Evolutionary conservation across 2,113 vertebrate genomes (phyloP).

Genomic region (Ibidorhyncha struthersii): DNA sequence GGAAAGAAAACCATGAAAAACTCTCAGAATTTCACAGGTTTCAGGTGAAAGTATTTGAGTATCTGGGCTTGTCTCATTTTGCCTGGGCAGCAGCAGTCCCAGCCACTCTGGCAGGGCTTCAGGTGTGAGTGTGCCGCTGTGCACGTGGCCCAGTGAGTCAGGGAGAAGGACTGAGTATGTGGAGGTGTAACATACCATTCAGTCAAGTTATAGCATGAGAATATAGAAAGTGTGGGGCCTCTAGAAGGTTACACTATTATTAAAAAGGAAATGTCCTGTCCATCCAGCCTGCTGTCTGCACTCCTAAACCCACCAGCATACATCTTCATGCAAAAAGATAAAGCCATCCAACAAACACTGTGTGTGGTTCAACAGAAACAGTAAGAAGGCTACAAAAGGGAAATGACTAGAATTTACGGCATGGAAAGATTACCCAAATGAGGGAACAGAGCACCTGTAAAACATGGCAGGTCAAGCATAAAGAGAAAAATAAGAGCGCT

Average conservation of each 20-base stretch:
- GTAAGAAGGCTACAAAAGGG: neutral
- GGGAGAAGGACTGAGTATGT: neutral
- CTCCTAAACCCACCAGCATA: neutral
- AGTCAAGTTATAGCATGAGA: neutral
- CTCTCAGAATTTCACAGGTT: neutral
- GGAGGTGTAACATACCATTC: neutral
- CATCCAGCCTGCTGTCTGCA: neutral
- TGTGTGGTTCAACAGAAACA: neutral
- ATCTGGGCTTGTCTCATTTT: neutral
- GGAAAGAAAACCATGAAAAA: neutral
- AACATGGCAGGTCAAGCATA: neutral
- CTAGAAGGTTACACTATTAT: neutral
- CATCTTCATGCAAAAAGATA: neutral
- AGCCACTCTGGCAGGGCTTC: neutral
- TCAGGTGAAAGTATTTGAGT: neutral
- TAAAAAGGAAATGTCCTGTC: neutral
- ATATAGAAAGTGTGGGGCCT: neutral
- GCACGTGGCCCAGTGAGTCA: fast-evolving
- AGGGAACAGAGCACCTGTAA: neutral
- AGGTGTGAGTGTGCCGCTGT: neutral
- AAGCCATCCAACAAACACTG: neutral
- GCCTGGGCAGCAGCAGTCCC: neutral
- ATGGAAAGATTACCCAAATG: neutral
- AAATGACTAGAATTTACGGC: neutral
- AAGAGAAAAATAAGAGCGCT: neutral